phyloP scores from a whole-genome alignment of 2,113 vertebrate genomes.

The Callipepla californica region DNA sequence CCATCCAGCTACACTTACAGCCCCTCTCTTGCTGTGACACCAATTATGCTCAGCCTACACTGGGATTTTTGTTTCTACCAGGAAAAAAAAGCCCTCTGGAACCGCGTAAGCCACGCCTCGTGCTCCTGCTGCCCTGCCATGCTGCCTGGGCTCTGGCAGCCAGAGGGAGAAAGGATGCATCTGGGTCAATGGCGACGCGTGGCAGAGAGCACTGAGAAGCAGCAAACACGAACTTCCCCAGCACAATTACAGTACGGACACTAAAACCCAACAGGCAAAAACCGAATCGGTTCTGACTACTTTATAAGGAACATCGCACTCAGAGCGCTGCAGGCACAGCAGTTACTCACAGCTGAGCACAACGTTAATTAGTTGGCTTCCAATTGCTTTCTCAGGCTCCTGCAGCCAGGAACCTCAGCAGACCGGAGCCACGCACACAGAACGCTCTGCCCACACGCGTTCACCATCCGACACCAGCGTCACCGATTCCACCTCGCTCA shows the following conservation, averaged over 20 bases:
- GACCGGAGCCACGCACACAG: background rate
- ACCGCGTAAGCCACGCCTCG: conserved; percentile 68
- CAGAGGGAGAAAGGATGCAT: conserved; percentile 29
- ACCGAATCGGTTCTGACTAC: background rate
- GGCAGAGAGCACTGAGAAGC: background rate
- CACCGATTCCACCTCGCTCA: background rate
- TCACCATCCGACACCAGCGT: background rate
- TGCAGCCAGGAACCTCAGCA: background rate
- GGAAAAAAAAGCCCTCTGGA: background rate
- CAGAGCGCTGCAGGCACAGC: background rate
- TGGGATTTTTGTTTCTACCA: conserved; percentile 70
- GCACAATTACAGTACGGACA: background rate
- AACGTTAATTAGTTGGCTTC: background rate
- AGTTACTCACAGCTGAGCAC: background rate
- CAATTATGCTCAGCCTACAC: conserved; percentile 68
- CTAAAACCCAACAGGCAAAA: background rate
- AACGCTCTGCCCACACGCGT: background rate
- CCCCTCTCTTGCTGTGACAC: conserved; percentile 44
- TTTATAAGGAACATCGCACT: background rate
- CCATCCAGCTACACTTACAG: background rate
- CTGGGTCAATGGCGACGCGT: background rate
- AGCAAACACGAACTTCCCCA: background rate
- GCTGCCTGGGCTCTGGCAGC: conserved; percentile 25
- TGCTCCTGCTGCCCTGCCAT: conserved; percentile 58
- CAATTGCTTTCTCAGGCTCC: background rate